phyloP scores from a whole-genome alignment of 1,140 invertebrate genomes.

The Ceratitis capitata region DNA sequence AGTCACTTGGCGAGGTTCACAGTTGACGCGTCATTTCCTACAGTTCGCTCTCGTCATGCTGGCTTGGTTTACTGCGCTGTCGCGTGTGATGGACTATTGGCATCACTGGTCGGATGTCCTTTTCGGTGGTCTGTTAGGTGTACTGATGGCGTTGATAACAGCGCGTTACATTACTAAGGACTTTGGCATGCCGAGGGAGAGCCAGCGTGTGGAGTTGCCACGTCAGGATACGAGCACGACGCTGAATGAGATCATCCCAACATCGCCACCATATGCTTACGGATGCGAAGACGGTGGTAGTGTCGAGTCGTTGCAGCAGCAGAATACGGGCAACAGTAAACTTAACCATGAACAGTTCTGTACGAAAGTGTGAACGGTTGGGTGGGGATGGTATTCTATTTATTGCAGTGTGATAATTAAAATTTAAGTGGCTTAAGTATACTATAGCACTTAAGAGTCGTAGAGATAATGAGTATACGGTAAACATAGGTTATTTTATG shows the following conservation, averaged over 20 bases:
- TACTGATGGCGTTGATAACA: conserved; percentile 53
- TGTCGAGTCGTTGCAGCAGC: background rate
- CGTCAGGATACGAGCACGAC: conserved; percentile 56
- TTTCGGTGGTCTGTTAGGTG: conserved; percentile 51
- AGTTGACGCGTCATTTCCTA: conserved; percentile 77
- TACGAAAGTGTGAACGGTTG: conserved; percentile 34
- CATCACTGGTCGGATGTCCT: conserved; percentile 63
- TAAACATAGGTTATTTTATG: no score
- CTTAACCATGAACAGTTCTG: conserved; percentile 39
- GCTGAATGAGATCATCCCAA: conserved; percentile 57
- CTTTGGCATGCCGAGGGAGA: conserved; percentile 39
- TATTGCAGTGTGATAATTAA: background rate
- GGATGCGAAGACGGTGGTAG: background rate
- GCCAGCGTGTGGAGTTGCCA: conserved; percentile 42
- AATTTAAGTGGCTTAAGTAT: background rate
- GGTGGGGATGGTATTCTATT: background rate
- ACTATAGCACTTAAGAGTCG: no score
- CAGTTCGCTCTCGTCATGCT: conserved; percentile 75
- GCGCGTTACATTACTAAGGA: conserved; percentile 52
- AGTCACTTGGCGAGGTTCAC: conserved; percentile 77
- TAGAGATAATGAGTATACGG: no score
- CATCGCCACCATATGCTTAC: conserved; percentile 53
- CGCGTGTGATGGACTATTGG: conserved; percentile 60
- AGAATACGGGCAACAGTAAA: background rate
- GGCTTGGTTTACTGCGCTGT: conserved; percentile 60